Conservation (phyloP, 2,797 vertebrate genomes). For the Ataeniobius toweri region DNA sequence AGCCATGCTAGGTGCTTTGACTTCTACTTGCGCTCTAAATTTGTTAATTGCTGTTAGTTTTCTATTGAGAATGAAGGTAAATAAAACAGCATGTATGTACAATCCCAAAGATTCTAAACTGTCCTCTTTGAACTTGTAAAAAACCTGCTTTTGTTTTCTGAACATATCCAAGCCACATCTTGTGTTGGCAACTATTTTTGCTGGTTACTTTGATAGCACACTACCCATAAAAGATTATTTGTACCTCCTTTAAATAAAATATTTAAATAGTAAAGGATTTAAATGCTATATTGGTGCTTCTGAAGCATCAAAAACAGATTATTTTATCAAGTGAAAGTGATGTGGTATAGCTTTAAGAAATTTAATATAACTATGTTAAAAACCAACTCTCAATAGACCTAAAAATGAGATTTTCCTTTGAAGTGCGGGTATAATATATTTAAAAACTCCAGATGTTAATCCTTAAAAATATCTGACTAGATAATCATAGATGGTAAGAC, state of each 20-base stretch:
- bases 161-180: neutral
- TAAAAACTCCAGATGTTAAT: neutral
- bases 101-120: conserved; percentile 18
- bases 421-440: neutral
- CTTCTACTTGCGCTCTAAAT: conserved; percentile 3
- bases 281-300: conserved; percentile 36
- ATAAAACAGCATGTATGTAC: neutral
- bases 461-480: neutral
- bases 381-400: conserved; percentile 38
- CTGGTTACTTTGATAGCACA: conserved; percentile 24
- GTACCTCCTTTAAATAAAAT: neutral
- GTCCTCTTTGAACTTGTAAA: conserved; percentile 8
- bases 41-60: conserved; percentile 10
- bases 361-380: conserved; percentile 14
- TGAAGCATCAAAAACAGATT: conserved; percentile 25
- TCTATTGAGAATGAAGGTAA: neutral
- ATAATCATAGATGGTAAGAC: conserved; percentile 5
- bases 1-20: neutral
- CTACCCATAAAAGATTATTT: conserved; percentile 21
- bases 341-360: conserved; percentile 9
- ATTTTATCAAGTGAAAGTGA: conserved; percentile 18
- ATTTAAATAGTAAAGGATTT: conserved; percentile 17
- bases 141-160: neutral
- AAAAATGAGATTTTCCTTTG: conserved; percentile 13
- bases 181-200: conserved; percentile 5